Evolutionary conservation across 2,888 invertebrate genomes (phyloP).

Genomic region (Atherix ibis): DNA sequence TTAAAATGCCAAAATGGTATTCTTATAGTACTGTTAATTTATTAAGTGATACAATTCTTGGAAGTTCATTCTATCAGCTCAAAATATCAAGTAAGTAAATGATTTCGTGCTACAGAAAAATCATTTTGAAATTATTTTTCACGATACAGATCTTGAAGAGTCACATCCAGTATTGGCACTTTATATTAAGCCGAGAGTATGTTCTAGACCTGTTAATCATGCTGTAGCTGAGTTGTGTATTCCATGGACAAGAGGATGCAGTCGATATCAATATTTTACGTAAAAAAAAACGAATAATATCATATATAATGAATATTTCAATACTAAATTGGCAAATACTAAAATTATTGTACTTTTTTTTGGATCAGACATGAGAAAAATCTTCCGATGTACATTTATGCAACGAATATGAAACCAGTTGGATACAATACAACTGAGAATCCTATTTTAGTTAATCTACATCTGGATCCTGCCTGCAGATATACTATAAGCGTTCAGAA

Average conservation of each 20-base stretch:
- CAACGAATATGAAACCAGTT: slow-evolving; percentile 39
- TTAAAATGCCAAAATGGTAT: slow-evolving; percentile 31
- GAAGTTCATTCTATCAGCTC: slow-evolving; percentile 45
- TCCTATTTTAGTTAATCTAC: slow-evolving; percentile 40
- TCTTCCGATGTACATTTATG: slow-evolving; percentile 41
- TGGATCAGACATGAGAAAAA: slow-evolving; percentile 18
- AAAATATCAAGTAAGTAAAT: slow-evolving; percentile 30
- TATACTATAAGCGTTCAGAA: slow-evolving; percentile 40
- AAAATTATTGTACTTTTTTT: slow-evolving; percentile 9
- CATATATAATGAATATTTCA: slow-evolving; percentile 1
- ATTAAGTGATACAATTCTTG: slow-evolving; percentile 38
- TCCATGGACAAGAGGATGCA: slow-evolving; percentile 50
- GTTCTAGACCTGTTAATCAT: slow-evolving; percentile 36
- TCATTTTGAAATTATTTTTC: not conserved
- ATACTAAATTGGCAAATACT: slow-evolving; percentile 2
- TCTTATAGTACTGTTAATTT: slow-evolving; percentile 29
- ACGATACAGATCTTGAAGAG: slow-evolving; percentile 32
- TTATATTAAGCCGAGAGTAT: slow-evolving; percentile 38
- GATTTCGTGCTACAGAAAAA: not conserved
- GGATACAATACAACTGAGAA: slow-evolving; percentile 27
- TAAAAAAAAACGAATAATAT: slow-evolving; percentile 24
- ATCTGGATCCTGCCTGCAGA: slow-evolving; percentile 55
- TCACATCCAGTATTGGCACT: slow-evolving; percentile 44
- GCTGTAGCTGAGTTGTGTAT: slow-evolving; percentile 43
- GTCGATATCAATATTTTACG: slow-evolving; percentile 43